phyloP scores from a whole-genome alignment of 1,140 invertebrate genomes.

The Drosophila yakuba region DNA sequence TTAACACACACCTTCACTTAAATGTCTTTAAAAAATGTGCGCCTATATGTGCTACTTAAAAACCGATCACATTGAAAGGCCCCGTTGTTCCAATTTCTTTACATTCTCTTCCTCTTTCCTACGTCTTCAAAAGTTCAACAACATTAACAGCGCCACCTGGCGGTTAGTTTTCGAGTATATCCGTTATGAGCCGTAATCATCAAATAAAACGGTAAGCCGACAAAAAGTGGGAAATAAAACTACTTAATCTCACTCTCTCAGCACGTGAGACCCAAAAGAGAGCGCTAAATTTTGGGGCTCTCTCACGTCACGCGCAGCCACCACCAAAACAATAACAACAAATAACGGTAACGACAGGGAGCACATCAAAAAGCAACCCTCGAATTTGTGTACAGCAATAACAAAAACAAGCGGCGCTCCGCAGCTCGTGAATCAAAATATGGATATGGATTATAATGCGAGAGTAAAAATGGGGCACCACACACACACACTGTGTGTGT shows the following conservation, averaged over 20 bases:
- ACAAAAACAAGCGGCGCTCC: conserved; percentile 61
- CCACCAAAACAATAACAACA: conserved; percentile 48
- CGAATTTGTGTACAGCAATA: conserved; percentile 62
- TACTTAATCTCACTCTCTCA: conserved; percentile 29
- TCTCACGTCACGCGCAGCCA: conserved; percentile 47
- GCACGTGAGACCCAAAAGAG: conserved; percentile 35
- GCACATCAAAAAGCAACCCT: conserved; percentile 60
- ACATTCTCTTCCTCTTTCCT: background rate
- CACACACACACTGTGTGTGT: conserved; percentile 10
- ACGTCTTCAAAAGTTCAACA: conserved; percentile 7
- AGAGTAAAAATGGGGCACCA: conserved; percentile 74
- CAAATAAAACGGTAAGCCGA: conserved; percentile 50
- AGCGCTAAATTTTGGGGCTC: conserved; percentile 32
- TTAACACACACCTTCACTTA: too few species aligned
- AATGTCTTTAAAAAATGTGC: too few species aligned
- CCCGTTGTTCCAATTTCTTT: background rate
- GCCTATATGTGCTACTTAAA: too few species aligned
- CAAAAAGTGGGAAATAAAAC: conserved; percentile 30
- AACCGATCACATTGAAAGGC: background rate
- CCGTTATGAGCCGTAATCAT: conserved; percentile 38
- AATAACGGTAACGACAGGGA: conserved; percentile 39
- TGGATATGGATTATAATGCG: conserved; percentile 77
- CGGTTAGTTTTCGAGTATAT: conserved; percentile 24
- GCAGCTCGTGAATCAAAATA: conserved; percentile 71
- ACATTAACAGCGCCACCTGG: conserved; percentile 31